Conservation (phyloP, 2,113 vertebrate species). For the Excalfactoria chinensis region DNA sequence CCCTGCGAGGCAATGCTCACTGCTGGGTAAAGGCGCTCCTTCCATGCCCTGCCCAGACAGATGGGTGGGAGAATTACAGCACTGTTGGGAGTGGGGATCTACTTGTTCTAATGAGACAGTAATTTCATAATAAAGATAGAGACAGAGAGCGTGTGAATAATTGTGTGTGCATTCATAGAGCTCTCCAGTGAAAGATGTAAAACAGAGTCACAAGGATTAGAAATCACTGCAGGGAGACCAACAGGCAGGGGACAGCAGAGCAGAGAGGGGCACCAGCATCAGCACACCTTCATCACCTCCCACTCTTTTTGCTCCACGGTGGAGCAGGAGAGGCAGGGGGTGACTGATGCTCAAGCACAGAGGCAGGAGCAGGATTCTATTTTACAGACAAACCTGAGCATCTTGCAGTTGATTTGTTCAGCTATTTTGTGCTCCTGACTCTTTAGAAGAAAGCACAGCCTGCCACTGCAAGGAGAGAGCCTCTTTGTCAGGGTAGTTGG, state of each 20-base stretch:
- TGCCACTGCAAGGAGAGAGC: background rate
- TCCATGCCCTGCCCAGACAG: fast-evolving
- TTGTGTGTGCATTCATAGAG: background rate
- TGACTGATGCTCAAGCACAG: fast-evolving
- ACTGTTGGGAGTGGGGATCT: fast-evolving
- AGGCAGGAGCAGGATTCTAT: background rate
- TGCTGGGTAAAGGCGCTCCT: background rate
- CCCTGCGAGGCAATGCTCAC: fast-evolving
- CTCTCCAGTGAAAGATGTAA: background rate
- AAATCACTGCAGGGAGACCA: background rate
- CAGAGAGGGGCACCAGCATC: background rate
- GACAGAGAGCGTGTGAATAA: background rate
- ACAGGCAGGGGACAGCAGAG: fast-evolving
- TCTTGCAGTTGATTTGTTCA: background rate
- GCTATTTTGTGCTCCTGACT: background rate
- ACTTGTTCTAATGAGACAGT: background rate
- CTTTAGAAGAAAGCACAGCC: background rate
- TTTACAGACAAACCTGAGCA: background rate
- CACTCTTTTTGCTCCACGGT: fast-evolving
- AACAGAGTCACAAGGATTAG: background rate
- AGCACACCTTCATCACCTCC: background rate
- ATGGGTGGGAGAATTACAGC: fast-evolving
- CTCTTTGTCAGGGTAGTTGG: fast-evolving
- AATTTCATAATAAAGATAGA: background rate
- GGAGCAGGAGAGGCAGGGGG: background rate